Percentiles rank a stretch among this genome's conserved stretches.
Evolutionary conservation across 2,113 vertebrate species (phyloP).

Genomic region (Orycteropus afer): DNA sequence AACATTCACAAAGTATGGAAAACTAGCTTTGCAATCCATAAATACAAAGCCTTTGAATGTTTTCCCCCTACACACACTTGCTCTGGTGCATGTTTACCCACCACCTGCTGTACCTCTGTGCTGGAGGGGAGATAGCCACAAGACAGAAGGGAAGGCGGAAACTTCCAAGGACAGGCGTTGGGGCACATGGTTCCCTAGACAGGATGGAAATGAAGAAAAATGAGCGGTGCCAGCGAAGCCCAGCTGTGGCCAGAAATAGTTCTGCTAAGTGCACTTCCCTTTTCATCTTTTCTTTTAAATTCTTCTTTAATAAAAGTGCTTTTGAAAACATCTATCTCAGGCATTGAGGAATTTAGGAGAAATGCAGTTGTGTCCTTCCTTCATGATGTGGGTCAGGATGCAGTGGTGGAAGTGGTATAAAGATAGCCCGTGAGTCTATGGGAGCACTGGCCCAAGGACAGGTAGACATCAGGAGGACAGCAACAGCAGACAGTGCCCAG

Average conservation of each 20-base stretch:
- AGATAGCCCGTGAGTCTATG: not conserved
- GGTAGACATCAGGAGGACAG: not conserved
- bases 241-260: not conserved
- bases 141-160: not conserved
- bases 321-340: not conserved
- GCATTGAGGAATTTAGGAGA: not conserved
- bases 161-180: not conserved
- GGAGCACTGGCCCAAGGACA: not conserved
- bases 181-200: not conserved
- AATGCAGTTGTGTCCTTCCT: not conserved
- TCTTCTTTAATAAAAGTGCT: not conserved
- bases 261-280: not conserved
- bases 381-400: accelerated
- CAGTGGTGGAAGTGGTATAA: no score
- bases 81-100: not conserved
- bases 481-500: not conserved
- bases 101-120: no score
- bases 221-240: not conserved
- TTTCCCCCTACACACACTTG: no score
- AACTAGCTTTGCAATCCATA: not conserved
- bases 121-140: not conserved
- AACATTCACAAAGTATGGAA: not conserved
- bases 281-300: not conserved
- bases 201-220: conserved; percentile 8
- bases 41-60: not conserved